Evolutionary conservation across 30 jellyfish, hydroid and myxozoan genomes (phyloP).

Genomic region (Morbakka virulenta): DNA sequence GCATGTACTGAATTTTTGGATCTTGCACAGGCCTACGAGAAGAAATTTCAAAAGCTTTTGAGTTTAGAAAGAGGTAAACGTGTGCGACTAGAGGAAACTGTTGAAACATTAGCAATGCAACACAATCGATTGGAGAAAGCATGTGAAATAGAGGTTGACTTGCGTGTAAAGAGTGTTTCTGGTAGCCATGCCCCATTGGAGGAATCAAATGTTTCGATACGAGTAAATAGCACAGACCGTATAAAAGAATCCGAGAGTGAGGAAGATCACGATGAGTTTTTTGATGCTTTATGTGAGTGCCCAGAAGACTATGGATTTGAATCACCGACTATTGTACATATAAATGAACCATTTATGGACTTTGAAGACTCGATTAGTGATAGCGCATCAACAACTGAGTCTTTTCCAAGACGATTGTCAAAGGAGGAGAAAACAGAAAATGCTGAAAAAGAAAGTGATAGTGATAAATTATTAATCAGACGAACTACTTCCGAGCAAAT

Average conservation of each 20-base stretch:
- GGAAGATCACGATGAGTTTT: slow-evolving; percentile 93
- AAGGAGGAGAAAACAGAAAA: slow-evolving; percentile 5
- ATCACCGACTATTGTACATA: slow-evolving; percentile 18
- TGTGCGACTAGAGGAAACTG: slow-evolving; percentile 94
- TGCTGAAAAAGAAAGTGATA: not conserved
- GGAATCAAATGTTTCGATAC: not conserved
- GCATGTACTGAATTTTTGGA: slow-evolving; percentile 92
- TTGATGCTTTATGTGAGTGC: slow-evolving; percentile 94
- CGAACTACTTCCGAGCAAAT: slow-evolving; percentile 78
- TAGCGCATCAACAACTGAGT: slow-evolving; percentile 13
- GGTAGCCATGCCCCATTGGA: not conserved
- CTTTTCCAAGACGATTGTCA: not conserved
- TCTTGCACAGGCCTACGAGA: slow-evolving; percentile 96
- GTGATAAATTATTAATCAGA: slow-evolving; percentile 23
- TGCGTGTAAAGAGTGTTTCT: slow-evolving; percentile 50
- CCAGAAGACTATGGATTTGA: slow-evolving; percentile 86
- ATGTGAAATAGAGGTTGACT: slow-evolving; percentile 65
- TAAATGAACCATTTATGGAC: slow-evolving; percentile 57
- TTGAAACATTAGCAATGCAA: slow-evolving; percentile 96
- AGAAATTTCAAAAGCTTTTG: slow-evolving; percentile 73
- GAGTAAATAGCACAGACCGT: not conserved
- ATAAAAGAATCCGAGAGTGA: slow-evolving; percentile 67
- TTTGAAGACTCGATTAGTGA: slow-evolving; percentile 52
- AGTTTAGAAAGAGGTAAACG: slow-evolving; percentile 72
- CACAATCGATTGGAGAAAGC: slow-evolving; percentile 92